Conservation (phyloP, 2,888 invertebrate genomes). For the Pediacus dermestoides region DNA sequence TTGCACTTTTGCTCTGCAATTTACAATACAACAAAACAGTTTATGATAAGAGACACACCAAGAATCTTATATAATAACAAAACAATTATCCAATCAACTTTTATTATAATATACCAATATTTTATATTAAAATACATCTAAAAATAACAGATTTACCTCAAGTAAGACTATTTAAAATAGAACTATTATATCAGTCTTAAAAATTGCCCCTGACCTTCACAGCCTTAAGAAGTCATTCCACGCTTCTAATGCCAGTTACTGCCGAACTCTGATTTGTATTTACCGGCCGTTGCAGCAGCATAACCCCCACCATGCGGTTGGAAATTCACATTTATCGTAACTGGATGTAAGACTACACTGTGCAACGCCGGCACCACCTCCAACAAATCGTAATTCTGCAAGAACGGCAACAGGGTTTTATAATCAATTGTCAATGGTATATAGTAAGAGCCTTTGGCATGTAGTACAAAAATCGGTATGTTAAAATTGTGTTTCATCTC, state of each 20-base stretch:
- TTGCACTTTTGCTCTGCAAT: no score
- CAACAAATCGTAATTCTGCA: slow-evolving; percentile 60
- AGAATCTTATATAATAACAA: no score
- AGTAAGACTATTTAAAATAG: no score
- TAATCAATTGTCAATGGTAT: slow-evolving; percentile 81
- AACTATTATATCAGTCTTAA: slow-evolving; percentile 38
- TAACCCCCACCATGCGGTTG: slow-evolving; percentile 31
- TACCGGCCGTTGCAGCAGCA: slow-evolving; percentile 19
- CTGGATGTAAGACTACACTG: slow-evolving; percentile 72
- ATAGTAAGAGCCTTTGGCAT: slow-evolving; percentile 85
- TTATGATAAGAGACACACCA: no score
- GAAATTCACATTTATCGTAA: slow-evolving; percentile 87
- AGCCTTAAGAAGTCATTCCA: slow-evolving; percentile 30
- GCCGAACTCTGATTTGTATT: slow-evolving; percentile 30
- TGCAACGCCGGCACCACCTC: slow-evolving; percentile 56
- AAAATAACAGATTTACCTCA: no score
- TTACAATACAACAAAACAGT: no score
- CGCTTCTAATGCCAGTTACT: slow-evolving; percentile 23
- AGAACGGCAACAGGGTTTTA: slow-evolving; percentile 65
- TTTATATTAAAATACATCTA: no score
- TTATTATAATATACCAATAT: no score
- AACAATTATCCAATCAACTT: no score
- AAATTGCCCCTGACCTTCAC: slow-evolving; percentile 41
- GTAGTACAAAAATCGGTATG: slow-evolving; percentile 86
- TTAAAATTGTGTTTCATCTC: slow-evolving; percentile 49